Percentiles rank a stretch among this genome's conserved stretches.
phyloP scores from a whole-genome alignment of 2,113 vertebrate genomes.

The Elephas maximus region DNA sequence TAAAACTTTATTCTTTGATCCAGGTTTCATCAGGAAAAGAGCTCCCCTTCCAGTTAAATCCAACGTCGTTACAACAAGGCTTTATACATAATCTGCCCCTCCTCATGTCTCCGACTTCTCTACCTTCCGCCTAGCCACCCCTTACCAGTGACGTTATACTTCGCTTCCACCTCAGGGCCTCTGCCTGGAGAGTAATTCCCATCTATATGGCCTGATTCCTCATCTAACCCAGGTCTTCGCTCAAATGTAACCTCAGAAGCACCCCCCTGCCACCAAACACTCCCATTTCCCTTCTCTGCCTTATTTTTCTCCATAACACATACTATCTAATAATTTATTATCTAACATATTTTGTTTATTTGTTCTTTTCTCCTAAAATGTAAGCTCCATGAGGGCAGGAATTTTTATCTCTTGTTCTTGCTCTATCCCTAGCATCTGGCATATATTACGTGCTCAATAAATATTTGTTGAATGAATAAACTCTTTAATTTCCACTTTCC shows the following conservation, averaged over 20 bases:
- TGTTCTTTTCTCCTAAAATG: background rate
- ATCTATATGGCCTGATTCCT: background rate
- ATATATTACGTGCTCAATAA: background rate
- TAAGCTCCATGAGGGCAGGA: background rate
- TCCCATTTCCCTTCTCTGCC: background rate
- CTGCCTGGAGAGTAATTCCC: background rate
- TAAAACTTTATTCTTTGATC: background rate
- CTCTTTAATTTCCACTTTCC: background rate
- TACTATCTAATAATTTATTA: too few relatives aligned
- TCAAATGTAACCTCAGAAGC: background rate
- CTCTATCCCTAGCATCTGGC: background rate
- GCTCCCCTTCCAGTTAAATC: background rate
- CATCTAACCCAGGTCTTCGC: background rate
- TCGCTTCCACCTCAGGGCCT: background rate
- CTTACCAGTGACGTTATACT: background rate
- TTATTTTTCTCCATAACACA: background rate
- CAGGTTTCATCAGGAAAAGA: background rate
- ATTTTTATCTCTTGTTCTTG: background rate
- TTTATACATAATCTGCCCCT: background rate
- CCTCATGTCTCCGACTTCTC: background rate
- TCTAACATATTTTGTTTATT: background rate
- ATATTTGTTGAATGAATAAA: background rate
- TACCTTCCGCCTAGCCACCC: background rate
- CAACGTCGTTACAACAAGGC: background rate
- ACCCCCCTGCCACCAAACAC: too few relatives aligned